Evolutionary conservation across 2,113 vertebrate species (phyloP), one percentile per base, ranked within the genome.

Genomic region (Bujurquina vittata): DNA sequence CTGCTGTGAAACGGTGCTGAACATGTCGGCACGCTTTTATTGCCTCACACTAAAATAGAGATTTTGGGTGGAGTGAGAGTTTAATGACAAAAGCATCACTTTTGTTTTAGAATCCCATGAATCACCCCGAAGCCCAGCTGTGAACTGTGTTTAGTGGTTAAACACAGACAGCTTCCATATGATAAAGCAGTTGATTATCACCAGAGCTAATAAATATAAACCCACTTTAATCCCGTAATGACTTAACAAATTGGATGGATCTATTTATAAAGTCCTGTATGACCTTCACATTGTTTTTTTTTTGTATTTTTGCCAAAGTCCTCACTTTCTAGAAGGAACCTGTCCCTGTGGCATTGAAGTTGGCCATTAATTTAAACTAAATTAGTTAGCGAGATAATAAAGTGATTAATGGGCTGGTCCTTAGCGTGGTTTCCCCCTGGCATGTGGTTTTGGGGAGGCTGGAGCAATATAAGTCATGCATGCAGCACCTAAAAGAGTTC

Each of bases 361-460:
- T n/a, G 52, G n/a, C 23, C 54, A 54, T 63, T 87, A 61, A 85
- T 84, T 82, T 33, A 29, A 67, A 58, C 31, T 62, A 77, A 78
- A 84, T 84, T 31, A 75, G 65, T 52, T 54, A 26, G n/a, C 14
- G 4, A 7, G 58, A 76, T 85, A 61, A 84, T 87, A 82, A 87
- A 80, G 26, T 55, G 73, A 80, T 77, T 63, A 77, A 88, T 83
- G 79, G 26, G 40, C n/a, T 18, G 9, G 33, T 54, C 52, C 80
- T 88, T 17, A 49, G 4, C 8, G 3, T 10, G 43, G 22, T 85
- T 67, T 61, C 12, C 3, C 46, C 22, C 40, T 74, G 80, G n/a
- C 75, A 83, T 78, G 54, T 40, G 46, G 17, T 37, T 72, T 17
- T 17, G 58, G 29, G 43, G 33, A n/a, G 26, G 46, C 59, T 49